phyloP scores from a whole-genome alignment of 2,888 invertebrate species.

The Spilarctia lutea region DNA sequence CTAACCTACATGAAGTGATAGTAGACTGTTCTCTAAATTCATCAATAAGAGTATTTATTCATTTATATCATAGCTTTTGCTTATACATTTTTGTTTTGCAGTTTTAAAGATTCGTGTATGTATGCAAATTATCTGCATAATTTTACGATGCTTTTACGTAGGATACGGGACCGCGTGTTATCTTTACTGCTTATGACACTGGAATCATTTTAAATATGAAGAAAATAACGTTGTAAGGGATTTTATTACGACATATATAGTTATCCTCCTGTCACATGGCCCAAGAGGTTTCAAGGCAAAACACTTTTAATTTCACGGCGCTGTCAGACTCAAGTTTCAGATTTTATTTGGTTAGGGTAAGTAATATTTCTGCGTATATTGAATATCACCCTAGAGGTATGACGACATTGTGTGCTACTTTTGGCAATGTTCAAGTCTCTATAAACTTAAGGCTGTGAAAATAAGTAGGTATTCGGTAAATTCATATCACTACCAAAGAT shows the following conservation, averaged over 20 bases:
- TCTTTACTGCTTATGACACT: neutral
- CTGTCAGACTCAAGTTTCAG: neutral
- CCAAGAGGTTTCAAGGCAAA: neutral
- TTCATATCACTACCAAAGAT: neutral
- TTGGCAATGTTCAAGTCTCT: neutral
- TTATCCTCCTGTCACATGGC: constrained; percentile 2
- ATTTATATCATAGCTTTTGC: too few relatives aligned
- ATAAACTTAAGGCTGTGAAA: neutral
- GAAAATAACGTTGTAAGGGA: neutral
- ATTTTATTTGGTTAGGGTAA: constrained; percentile 6
- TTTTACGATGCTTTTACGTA: neutral
- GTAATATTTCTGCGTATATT: constrained; percentile 6
- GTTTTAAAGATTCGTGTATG: too few relatives aligned
- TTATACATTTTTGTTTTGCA: too few relatives aligned
- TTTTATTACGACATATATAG: neutral
- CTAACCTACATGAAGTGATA: too few relatives aligned
- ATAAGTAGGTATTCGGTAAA: neutral
- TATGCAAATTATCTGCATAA: neutral
- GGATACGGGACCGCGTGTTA: neutral
- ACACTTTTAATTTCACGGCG: neutral
- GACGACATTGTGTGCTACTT: constrained; percentile 14
- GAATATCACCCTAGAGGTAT: neutral
- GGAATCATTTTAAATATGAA: neutral
- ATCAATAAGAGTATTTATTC: too few relatives aligned
- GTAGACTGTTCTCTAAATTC: too few relatives aligned